Evolutionary conservation across 1,140 invertebrate genomes (phyloP), one percentile per base, ranked within the genome.

Genomic region (Pogonomyrmex californicus): DNA sequence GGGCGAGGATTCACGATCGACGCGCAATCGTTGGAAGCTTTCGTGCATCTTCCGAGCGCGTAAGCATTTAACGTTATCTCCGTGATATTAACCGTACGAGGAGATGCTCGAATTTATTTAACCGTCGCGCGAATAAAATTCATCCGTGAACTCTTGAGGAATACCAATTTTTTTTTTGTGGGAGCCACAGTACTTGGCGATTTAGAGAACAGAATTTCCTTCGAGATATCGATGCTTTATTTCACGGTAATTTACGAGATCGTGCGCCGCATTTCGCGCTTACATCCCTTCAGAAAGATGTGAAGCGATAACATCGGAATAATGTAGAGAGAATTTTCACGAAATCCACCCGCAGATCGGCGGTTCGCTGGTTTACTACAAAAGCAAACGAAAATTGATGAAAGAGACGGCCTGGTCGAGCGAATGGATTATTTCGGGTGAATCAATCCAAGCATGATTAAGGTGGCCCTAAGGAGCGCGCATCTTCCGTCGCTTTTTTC

Each of bases 381-480:
- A 90, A 90, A 88, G 71, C 83, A 49, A 54, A 65, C 51, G 86
- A 91, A 91, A 91, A 90, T 75, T 62, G 65, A 56, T 87, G 90
- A 91, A 91, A 90, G 89, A 87, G 86, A 58, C 82, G 58, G 56
- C 33, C 33, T 82, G 66, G 70, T 86, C 65, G 65, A 86, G 44
- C 58, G 60, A 49, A 44, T 9, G 60, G 77, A 83, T 83, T 54
- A 82, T 49, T 47, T 63, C 56, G 44, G 51, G 62, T 38, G 82
- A 88, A 93, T 88, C 88, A 93, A 93, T 73, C 81, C 87, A 92
- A 91, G 88, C 91, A 89, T 87, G 89, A 93, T 90, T 85, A 90
- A 92, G 83, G 75, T 79, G 68, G 60, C 60, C 5, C 54, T 54
- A 79, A 82, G 73, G 47, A 62, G 62, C 56, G 65, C 63, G 30